phyloP scores from a whole-genome alignment of 2,888 invertebrate genomes.

The Apamea anceps region DNA sequence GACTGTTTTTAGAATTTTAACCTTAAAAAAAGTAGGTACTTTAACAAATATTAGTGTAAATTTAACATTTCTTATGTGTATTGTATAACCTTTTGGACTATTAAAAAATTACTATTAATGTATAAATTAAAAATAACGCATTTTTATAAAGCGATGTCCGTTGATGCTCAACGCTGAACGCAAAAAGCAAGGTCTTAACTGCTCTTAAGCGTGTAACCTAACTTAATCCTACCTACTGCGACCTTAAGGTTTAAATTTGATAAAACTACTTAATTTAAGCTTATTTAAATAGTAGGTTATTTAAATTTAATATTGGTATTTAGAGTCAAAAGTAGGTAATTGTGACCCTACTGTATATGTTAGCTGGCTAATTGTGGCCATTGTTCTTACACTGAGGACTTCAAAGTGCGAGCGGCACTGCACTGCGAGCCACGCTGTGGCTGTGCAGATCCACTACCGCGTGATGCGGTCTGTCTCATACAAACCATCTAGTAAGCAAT shows the following conservation, averaged over 20 bases:
- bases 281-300: neutral
- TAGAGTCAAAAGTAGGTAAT: neutral
- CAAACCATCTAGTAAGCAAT: too few relatives aligned
- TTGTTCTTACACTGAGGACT: neutral
- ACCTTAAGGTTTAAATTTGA: neutral
- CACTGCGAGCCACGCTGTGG: neutral
- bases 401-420: neutral
- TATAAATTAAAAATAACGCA: neutral
- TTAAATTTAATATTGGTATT: conserved; percentile 1
- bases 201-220: neutral
- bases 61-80: conserved; percentile 13
- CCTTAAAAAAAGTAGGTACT: conserved; percentile 29
- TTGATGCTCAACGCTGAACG: neutral
- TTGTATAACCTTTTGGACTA: neutral
- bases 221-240: neutral
- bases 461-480: too few relatives aligned
- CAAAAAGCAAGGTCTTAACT: neutral
- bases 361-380: conserved; percentile 6
- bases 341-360: conserved; percentile 10
- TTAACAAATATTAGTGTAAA: neutral
- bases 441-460: neutral
- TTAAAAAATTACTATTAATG: neutral
- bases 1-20: conserved; percentile 64
- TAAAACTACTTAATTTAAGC: neutral
- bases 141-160: neutral